Percentiles rank a stretch among this genome's conserved stretches.
These are phyloP conservation scores for Porites rus DNA, from an alignment of 92 coral and sea anemone species.

Conservation along the genomic window DNA sequence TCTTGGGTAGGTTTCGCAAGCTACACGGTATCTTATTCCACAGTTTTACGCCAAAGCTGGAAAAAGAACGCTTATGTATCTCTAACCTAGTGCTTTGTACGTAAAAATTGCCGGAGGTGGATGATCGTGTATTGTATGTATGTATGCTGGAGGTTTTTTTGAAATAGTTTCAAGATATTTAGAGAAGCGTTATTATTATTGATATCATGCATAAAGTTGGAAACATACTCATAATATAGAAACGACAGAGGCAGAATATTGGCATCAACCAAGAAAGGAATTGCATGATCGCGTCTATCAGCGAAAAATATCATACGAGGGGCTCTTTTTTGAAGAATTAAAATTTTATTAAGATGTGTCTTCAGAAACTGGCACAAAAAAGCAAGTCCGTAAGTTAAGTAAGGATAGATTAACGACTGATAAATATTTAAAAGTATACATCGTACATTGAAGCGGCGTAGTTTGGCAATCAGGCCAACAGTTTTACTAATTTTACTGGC, in stretches of 20 bases:
- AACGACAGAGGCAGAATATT: not conserved
- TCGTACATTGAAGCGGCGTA: not conserved
- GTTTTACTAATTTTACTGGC: no score
- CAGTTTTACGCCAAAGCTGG: no score
- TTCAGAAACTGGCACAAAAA: not conserved
- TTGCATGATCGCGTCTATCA: not conserved
- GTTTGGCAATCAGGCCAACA: no score
- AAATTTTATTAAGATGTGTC: not conserved
- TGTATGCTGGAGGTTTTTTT: not conserved
- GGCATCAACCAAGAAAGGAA: not conserved
- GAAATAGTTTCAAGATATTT: not conserved
- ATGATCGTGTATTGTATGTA: no score
- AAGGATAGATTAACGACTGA: not conserved
- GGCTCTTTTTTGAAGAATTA: not conserved
- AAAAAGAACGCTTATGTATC: no score
- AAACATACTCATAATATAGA: not conserved
- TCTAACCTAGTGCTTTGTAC: no score
- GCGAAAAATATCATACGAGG: not conserved
- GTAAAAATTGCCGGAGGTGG: no score
- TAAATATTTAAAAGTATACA: not conserved
- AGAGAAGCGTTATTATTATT: not conserved
- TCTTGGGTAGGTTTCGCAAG: no score
- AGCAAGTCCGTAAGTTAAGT: conserved; percentile 1
- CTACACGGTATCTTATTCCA: no score
- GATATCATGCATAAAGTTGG: no score